Base-by-base conservation (phyloP, 2,797 vertebrate genomes). In the Oryzias dopingdopingensis region DNA sequence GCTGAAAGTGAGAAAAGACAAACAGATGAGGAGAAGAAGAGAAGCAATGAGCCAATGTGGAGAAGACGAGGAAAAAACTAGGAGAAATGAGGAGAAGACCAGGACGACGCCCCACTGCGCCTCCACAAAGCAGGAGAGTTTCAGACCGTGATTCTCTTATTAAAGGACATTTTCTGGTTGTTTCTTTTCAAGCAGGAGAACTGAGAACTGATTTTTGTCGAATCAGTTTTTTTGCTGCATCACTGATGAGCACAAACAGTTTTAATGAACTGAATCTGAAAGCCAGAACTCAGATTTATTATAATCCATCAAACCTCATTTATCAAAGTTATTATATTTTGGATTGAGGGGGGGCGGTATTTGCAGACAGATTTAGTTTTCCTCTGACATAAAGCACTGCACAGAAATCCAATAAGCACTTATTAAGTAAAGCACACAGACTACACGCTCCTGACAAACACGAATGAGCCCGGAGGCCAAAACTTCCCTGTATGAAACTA, bases 181-280 rank as follows among this genome's bases (percentile, higher is more conserved):
- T 37, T 37, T 22, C 20, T 22, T 22, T 32, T 13, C 3, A 10
- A 37, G 29, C 29, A 10, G 10, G 10, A 37, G 32, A 37, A 37
- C 10, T 12, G 32, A 37, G 10, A 37, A 37, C 10, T 13, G 32
- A 26, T 32, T 32, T 10, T 32, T 8, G 2, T 8, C 2, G 8
- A 42, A 3, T 4, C 15, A 2, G 1, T 42, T 44, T 47, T 47
- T 61, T 55, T 46, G 49, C 24, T 58, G 60, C 56, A 54, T 43
- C 44, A 17, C 29, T 23, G 54, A 65, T 60, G 29, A 56, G 24
- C 22, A 51, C 12, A 46, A 52, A 63, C 67, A 13, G 55, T 18
- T 72, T 67, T 74, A 29, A 63, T 45, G 67, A 62, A 66, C 41
- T 62, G 43, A 62, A 67, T 44, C 29, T 10, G 37, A 10, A 42